Evolutionary conservation across 35 echinoderm and acorn worm genomes (phyloP).

Genomic region (Holothuria glaberrima): DNA sequence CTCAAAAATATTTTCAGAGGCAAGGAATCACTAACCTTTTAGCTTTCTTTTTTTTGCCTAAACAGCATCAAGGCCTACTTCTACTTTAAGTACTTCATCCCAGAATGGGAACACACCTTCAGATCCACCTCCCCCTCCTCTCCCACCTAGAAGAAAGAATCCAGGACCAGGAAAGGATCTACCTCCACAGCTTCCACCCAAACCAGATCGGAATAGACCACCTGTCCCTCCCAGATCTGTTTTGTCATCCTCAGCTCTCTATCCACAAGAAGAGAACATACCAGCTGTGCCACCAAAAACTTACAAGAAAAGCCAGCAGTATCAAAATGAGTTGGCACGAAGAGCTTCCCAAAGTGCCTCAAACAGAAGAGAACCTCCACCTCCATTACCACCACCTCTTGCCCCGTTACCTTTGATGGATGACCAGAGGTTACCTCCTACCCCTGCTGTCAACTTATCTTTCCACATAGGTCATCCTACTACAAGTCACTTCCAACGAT

Average conservation of each 20-base stretch:
- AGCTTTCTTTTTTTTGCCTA: not conserved
- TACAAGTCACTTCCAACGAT: not conserved
- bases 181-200: conserved; percentile 79
- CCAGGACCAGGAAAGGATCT: conserved; percentile 15
- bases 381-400: conserved; percentile 57
- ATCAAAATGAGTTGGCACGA: conserved; percentile 24
- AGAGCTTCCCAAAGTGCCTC: conserved; percentile 30
- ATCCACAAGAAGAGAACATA: conserved; percentile 32
- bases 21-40: too few species aligned
- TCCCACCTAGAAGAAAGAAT: conserved; percentile 58
- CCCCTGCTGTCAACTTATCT: conserved; percentile 55
- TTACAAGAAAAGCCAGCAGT: conserved; percentile 66
- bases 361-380: conserved; percentile 13
- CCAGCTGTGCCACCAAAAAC: conserved; percentile 75
- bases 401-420: not conserved
- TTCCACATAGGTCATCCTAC: conserved; percentile 45
- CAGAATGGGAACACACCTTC: conserved; percentile 30
- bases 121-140: conserved; percentile 66
- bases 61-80: conserved; percentile 30
- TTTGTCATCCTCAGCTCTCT: conserved; percentile 22
- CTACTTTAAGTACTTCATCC: conserved; percentile 47
- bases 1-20: too few species aligned
- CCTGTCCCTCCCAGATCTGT: conserved; percentile 71
- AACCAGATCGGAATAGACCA: conserved; percentile 57
- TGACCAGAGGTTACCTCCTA: conserved; percentile 53